Percentiles rank a stretch among this genome's conserved stretches.
phyloP scores from a whole-genome alignment of 2,113 vertebrate species.

The Pteronura brasiliensis region DNA sequence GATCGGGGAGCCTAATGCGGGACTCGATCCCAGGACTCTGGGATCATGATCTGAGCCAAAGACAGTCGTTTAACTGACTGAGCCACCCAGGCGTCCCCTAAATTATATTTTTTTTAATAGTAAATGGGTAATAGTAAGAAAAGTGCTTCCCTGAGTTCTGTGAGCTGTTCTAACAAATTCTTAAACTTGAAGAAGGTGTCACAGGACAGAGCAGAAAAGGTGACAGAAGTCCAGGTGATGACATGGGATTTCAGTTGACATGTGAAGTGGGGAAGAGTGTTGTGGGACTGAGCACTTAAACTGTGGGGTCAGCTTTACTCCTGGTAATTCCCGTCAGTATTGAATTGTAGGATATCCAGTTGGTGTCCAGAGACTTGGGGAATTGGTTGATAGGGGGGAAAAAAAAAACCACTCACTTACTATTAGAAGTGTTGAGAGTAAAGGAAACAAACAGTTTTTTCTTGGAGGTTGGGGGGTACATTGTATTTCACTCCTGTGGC shows the following conservation, averaged over 20 bases:
- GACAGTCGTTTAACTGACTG: no score
- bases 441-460: background rate
- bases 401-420: background rate
- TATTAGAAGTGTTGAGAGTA: background rate
- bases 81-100: no score
- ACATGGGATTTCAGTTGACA: background rate
- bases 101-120: background rate
- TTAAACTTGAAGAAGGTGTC: background rate
- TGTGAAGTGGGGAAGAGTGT: background rate
- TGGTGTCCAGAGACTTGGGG: background rate
- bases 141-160: background rate
- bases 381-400: background rate
- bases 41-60: no score
- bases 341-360: background rate
- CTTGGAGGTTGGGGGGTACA: fast-evolving
- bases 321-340: background rate
- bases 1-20: no score
- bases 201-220: background rate
- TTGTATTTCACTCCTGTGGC: background rate
- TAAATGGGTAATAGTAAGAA: background rate
- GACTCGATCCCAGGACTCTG: no score
- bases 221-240: background rate
- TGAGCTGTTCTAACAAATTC: background rate
- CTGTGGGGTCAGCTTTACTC: background rate
- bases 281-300: background rate